Percentiles rank a stretch among this genome's conserved stretches.
Evolutionary conservation across 2,888 invertebrate genomes (phyloP).

Genomic region (Neoscelio sp.): DNA sequence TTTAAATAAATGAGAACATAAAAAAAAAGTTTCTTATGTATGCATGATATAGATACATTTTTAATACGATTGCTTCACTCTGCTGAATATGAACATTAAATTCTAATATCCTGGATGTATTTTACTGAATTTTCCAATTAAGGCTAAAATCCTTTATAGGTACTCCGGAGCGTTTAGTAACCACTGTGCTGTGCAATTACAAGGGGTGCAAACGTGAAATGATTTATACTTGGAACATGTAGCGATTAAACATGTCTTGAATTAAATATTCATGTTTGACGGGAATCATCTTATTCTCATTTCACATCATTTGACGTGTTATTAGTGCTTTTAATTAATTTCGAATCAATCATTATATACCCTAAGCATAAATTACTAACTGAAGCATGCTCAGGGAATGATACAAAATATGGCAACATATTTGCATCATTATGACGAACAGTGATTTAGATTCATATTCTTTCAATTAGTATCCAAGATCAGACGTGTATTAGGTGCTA

Average conservation of each 20-base stretch:
- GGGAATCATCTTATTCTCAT: constrained; percentile 35
- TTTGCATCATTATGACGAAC: no score
- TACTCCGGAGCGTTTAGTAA: constrained; percentile 28
- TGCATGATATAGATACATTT: constrained; percentile 28
- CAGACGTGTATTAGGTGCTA: no score
- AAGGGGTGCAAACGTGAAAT: constrained; percentile 56
- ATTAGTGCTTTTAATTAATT: neutral
- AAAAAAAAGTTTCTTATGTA: constrained; percentile 32
- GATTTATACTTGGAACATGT: constrained; percentile 54
- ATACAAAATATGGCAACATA: no score
- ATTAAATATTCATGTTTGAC: constrained; percentile 55
- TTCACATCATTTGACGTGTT: constrained; percentile 13
- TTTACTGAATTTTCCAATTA: constrained; percentile 63
- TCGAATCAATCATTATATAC: no score
- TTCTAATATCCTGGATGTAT: constrained; percentile 51
- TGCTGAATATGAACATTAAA: constrained; percentile 37
- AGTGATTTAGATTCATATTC: no score
- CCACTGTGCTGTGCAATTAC: constrained; percentile 47
- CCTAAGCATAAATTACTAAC: no score
- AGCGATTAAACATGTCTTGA: constrained; percentile 41
- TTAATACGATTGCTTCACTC: constrained; percentile 36
- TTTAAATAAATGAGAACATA: constrained; percentile 7
- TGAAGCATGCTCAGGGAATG: no score
- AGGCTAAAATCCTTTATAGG: constrained; percentile 61
- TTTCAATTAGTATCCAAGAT: no score